Percentiles rank a stretch among this genome's conserved stretches.
phyloP scores from a whole-genome alignment of 2,888 invertebrate species.

The Chrysopilus asiliformis region DNA sequence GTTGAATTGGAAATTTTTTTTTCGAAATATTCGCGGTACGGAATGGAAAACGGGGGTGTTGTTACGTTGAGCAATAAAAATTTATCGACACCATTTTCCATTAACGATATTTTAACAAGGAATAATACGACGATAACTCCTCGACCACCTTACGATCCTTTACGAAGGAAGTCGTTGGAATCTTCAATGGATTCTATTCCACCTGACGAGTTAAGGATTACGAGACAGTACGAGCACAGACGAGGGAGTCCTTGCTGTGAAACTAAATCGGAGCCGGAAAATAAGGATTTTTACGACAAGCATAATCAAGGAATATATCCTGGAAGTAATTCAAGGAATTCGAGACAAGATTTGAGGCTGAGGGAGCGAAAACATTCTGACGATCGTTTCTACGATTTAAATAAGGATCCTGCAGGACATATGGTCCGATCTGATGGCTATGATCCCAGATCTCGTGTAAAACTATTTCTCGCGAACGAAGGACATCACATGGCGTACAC shows the following conservation, averaged over 20 bases:
- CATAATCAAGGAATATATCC: constrained; percentile 7
- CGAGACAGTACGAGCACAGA: constrained; percentile 16
- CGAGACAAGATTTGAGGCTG: background rate
- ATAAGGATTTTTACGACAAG: constrained; percentile 10
- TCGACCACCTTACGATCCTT: constrained; percentile 19
- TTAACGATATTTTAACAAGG: constrained; percentile 55
- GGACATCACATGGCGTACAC: constrained; percentile 12
- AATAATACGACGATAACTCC: constrained; percentile 22
- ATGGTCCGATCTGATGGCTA: constrained; percentile 1
- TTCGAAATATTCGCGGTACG: too few relatives aligned
- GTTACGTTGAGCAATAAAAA: constrained; percentile 22
- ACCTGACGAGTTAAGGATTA: constrained; percentile 14
- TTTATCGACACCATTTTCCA: constrained; percentile 53
- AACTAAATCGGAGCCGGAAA: constrained; percentile 14
- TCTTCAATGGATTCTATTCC: constrained; percentile 14
- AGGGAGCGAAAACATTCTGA: background rate
- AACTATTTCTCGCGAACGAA: constrained; percentile 10
- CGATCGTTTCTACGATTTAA: background rate
- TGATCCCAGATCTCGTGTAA: constrained; percentile 8
- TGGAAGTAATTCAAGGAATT: constrained; percentile 3
- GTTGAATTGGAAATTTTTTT: background rate
- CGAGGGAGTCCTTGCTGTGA: constrained; percentile 19
- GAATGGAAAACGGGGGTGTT: constrained; percentile 13
- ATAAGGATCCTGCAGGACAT: background rate
- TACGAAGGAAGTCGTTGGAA: constrained; percentile 19